Percentiles rank a stretch among this genome's conserved stretches.
These are phyloP conservation scores for Ericerus pela DNA, from an alignment of 1,140 invertebrate species.

Conservation along the genomic window DNA sequence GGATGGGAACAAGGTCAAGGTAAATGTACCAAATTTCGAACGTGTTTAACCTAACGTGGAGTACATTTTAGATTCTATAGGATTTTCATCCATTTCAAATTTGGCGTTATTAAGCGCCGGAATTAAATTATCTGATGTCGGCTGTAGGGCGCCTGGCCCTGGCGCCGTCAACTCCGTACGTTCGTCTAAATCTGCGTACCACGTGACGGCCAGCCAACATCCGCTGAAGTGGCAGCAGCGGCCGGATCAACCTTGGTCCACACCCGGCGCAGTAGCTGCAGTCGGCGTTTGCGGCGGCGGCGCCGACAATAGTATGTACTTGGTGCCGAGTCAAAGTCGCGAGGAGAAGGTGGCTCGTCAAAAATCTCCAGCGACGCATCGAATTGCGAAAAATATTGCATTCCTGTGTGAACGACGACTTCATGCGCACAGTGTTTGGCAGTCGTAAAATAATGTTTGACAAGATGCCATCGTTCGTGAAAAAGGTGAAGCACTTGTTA, in stretches of 20 bases:
- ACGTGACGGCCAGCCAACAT: constrained; percentile 1
- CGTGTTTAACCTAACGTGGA: no score
- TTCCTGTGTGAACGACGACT: neutral
- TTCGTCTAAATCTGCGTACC: neutral
- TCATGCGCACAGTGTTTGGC: constrained; percentile 3
- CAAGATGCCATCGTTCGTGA: neutral
- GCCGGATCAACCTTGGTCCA: no score
- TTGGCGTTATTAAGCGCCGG: no score
- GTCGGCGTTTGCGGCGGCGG: neutral
- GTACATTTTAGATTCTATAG: no score
- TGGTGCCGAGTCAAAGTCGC: neutral
- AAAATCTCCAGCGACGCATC: neutral
- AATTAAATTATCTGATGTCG: no score
- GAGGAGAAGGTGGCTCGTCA: neutral
- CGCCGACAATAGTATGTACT: neutral
- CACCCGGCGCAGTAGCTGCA: no score
- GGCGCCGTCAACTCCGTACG: neutral
- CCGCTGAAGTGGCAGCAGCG: no score
- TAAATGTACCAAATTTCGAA: no score
- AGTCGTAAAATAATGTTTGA: neutral
- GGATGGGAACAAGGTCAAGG: no score
- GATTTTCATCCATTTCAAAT: no score
- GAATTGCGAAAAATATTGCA: constrained; percentile 4
- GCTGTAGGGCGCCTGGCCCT: no score
- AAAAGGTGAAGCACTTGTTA: neutral